Conservation (phyloP, 2,888 invertebrate species). For the Brassicogethes aeneus region DNA sequence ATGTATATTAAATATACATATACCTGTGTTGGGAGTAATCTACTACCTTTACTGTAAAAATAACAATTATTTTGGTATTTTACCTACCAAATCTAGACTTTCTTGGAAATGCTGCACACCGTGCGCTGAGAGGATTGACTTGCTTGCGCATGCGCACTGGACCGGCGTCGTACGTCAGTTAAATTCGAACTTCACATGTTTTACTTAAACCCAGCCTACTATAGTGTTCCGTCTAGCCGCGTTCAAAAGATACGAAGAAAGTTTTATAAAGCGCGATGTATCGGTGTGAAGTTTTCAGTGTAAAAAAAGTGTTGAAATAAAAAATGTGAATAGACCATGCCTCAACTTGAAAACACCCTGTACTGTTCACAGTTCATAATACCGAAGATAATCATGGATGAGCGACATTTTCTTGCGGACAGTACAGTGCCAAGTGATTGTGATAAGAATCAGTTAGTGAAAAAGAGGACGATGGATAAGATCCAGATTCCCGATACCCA, state of each 20-base stretch:
- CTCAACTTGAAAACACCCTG: constrained; percentile 9
- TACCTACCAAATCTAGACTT: no score
- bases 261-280: not conserved
- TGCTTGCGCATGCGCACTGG: not conserved
- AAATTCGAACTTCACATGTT: not conserved
- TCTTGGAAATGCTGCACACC: no score
- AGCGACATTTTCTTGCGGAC: not conserved
- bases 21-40: no score
- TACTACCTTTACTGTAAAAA: no score
- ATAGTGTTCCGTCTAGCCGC: not conserved
- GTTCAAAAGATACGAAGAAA: not conserved
- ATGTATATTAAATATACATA: no score
- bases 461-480: constrained; percentile 7
- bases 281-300: not conserved
- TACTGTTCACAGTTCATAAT: constrained; percentile 16
- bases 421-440: constrained; percentile 3
- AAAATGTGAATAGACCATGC: constrained; percentile 8
- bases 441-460: constrained; percentile 8
- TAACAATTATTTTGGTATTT: no score
- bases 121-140: no score
- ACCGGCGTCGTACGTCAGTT: not conserved
- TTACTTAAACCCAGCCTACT: not conserved
- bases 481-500: constrained; percentile 5
- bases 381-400: constrained; percentile 23
- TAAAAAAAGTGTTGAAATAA: not conserved